Evolutionary conservation across 2,888 invertebrate species (phyloP).

Genomic region (Tipula helvola): DNA sequence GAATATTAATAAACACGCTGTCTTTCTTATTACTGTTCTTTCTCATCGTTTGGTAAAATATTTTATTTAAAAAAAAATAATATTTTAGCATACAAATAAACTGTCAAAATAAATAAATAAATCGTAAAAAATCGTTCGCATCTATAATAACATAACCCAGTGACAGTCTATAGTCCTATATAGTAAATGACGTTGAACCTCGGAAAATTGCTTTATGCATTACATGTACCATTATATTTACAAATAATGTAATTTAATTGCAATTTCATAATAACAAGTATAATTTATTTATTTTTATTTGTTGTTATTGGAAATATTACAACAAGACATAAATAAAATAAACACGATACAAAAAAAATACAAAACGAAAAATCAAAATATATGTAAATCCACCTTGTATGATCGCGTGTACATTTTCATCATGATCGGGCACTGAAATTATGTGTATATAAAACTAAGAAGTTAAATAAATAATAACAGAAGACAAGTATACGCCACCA

Average conservation of each 20-base stretch:
- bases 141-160: background rate
- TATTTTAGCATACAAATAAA: background rate
- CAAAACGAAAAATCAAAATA: background rate
- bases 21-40: background rate
- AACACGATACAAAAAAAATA: background rate
- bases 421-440: background rate
- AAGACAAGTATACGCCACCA: background rate
- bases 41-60: background rate
- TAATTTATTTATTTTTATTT: background rate
- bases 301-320: background rate
- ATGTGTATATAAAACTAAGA: background rate
- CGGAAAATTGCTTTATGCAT: background rate
- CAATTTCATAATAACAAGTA: background rate
- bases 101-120: background rate
- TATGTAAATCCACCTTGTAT: background rate
- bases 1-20: background rate
- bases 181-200: background rate
- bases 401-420: background rate
- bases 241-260: background rate
- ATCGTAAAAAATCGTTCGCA: background rate
- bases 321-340: background rate
- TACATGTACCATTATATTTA: background rate
- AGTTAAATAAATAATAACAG: background rate
- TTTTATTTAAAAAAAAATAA: background rate
- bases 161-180: background rate